Conservation (phyloP, 2,113 vertebrate genomes). For the Cochlearius cochlearius region DNA sequence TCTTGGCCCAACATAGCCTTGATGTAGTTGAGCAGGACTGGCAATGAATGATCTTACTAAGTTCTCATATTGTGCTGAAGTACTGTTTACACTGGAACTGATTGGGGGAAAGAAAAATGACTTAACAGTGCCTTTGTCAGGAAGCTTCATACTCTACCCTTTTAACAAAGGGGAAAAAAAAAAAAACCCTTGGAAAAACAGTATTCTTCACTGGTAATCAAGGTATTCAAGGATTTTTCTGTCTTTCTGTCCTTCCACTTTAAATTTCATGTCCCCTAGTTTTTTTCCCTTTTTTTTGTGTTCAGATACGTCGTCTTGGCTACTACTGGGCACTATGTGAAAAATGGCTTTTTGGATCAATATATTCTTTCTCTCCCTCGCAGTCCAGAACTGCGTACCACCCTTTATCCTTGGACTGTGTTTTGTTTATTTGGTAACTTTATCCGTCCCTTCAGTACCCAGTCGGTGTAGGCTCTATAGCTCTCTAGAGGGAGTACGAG, state of each 20-base stretch:
- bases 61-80: not conserved
- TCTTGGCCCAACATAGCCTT: not conserved
- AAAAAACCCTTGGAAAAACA: not conserved
- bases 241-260: not conserved
- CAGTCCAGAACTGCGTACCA: not conserved
- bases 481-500: not conserved
- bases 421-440: not conserved
- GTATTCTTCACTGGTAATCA: not conserved
- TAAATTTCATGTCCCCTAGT: not conserved
- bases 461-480: not conserved
- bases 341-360: not conserved
- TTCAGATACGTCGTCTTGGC: not conserved
- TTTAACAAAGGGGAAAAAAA: not conserved
- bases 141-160: not conserved
- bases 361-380: not conserved
- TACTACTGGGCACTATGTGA: not conserved
- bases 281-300: not conserved
- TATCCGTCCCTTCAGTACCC: not conserved
- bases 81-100: not conserved
- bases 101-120: not conserved
- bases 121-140: not conserved
- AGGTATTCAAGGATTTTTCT: not conserved
- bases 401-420: not conserved
- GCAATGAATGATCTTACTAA: not conserved
- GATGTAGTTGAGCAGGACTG: not conserved